Evolutionary conservation across 1,140 invertebrate species (phyloP).

Genomic region (Chionoecetes opilio): DNA sequence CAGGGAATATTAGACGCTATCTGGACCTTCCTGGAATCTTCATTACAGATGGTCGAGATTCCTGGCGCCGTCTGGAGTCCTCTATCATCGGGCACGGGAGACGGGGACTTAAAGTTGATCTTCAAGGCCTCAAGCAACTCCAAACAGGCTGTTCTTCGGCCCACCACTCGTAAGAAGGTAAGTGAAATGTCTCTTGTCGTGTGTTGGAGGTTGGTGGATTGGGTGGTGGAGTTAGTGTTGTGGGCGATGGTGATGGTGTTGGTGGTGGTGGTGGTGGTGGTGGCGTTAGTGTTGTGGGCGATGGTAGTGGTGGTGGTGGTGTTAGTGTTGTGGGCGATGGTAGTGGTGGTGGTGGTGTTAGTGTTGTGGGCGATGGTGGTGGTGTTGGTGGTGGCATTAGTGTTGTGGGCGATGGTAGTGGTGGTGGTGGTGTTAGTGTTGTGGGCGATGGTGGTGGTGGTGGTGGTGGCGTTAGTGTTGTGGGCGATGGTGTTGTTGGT

Average conservation of each 20-base stretch:
- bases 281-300: neutral
- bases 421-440: neutral
- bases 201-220: neutral
- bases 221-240: neutral
- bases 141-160: neutral
- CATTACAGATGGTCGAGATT: conserved; percentile 60
- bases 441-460: neutral
- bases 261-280: neutral
- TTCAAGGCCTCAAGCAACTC: neutral
- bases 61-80: conserved; percentile 39
- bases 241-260: too few species aligned
- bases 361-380: neutral
- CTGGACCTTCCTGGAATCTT: conserved; percentile 55
- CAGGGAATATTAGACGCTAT: conserved; percentile 59
- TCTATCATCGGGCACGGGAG: neutral
- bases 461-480: too few species aligned
- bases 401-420: neutral
- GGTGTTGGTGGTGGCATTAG: too few species aligned
- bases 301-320: too few species aligned
- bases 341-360: neutral
- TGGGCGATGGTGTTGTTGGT: neutral
- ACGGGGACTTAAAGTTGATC: conserved; percentile 56
- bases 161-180: neutral
- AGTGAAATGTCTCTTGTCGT: neutral
- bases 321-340: neutral